Evolutionary conservation across 2,113 vertebrate species (phyloP).

Genomic region (Aldabrachelys gigantea): DNA sequence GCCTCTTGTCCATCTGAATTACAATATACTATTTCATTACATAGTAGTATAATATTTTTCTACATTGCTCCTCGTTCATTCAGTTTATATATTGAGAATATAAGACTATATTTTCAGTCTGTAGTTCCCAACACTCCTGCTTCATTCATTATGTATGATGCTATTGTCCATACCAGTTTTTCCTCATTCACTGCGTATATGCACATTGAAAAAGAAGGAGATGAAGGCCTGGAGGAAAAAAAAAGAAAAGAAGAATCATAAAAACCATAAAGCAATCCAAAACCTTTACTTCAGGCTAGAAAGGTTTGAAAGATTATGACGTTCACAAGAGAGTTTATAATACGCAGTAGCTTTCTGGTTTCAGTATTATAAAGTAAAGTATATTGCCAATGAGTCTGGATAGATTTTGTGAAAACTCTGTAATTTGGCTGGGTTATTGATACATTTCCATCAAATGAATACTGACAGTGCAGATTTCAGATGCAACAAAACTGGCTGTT

Average conservation of each 20-base stretch:
- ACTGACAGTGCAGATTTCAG: neutral
- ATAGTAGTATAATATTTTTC: neutral
- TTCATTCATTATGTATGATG: neutral
- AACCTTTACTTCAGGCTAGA: neutral
- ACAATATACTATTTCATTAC: neutral
- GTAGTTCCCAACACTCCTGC: neutral
- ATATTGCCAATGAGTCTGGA: neutral
- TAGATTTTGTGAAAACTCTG: neutral
- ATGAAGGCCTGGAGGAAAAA: neutral
- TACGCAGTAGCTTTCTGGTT: neutral
- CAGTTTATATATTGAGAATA: neutral
- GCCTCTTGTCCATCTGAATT: neutral
- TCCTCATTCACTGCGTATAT: neutral
- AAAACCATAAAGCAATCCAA: neutral
- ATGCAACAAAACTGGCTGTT: neutral
- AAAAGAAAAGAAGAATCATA: neutral
- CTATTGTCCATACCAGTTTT: neutral
- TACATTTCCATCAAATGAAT: neutral
- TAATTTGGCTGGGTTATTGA: neutral
- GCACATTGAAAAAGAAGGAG: neutral
- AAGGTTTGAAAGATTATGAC: neutral
- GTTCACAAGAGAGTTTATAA: neutral
- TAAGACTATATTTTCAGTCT: neutral
- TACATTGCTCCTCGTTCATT: neutral
- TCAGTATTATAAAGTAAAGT: conserved; percentile 4